phyloP scores from a whole-genome alignment of 2,113 vertebrate genomes.

The Misgurnus mizolepis region DNA sequence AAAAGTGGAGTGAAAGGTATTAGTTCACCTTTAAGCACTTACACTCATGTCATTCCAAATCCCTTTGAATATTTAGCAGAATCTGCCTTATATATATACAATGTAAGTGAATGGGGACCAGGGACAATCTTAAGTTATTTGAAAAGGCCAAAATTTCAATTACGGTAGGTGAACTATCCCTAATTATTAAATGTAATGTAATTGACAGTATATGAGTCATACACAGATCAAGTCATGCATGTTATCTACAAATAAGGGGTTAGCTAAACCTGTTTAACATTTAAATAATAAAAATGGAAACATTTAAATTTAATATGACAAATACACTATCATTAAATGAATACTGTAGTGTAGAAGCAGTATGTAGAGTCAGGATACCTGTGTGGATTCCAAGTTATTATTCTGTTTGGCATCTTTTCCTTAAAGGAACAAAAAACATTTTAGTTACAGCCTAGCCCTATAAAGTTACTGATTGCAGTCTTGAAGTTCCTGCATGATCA shows the following conservation, averaged over 20 bases:
- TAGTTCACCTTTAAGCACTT: no score
- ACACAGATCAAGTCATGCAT: background rate
- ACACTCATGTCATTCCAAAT: no score
- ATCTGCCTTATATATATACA: no score
- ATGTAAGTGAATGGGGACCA: no score
- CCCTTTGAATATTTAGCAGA: no score
- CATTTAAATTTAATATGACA: background rate
- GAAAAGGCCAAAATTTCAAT: no score
- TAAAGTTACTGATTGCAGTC: conserved; percentile 15
- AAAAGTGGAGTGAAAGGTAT: no score
- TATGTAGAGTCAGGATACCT: conserved; percentile 68
- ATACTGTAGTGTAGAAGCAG: background rate
- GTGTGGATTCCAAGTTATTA: conserved; percentile 66
- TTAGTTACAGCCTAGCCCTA: background rate
- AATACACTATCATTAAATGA: background rate
- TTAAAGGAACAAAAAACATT: conserved; percentile 63
- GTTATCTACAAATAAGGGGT: background rate
- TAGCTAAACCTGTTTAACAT: background rate
- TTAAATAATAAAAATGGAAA: no score
- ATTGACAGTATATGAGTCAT: background rate
- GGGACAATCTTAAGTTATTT: no score
- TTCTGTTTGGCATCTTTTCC: conserved; percentile 79
- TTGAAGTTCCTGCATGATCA: background rate
- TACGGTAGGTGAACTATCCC: background rate
- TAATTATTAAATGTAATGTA: background rate